Evolutionary conservation across 2,113 vertebrate species (phyloP).

Genomic region (Cepphus grylle): DNA sequence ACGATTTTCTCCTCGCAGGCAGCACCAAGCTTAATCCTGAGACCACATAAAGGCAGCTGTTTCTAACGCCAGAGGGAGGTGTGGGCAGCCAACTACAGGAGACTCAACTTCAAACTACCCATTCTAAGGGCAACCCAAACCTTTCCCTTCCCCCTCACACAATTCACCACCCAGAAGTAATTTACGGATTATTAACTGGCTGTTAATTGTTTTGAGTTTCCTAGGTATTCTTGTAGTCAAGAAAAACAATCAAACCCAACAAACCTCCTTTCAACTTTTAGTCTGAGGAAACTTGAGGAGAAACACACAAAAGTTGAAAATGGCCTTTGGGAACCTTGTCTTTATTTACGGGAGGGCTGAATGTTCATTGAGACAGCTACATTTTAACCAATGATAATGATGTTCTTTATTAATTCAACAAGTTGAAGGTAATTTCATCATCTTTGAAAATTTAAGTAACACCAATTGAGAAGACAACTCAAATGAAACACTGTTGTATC

Average conservation of each 20-base stretch:
- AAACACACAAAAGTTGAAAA: background rate
- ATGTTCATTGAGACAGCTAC: background rate
- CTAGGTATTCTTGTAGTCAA: background rate
- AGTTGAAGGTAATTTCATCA: background rate
- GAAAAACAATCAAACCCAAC: background rate
- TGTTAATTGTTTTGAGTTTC: background rate
- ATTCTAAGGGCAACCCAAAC: background rate
- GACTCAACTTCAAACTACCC: background rate
- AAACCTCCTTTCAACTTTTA: background rate
- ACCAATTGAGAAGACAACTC: background rate
- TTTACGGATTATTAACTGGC: background rate
- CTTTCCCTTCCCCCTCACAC: background rate
- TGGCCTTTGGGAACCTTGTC: background rate
- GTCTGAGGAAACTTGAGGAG: background rate
- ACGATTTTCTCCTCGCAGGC: background rate
- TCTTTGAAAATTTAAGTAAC: background rate
- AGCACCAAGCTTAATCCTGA: background rate
- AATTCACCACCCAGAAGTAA: background rate
- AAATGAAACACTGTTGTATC: background rate
- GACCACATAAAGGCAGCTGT: constrained; percentile 29
- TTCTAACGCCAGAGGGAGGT: constrained; percentile 32
- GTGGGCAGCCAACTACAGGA: background rate
- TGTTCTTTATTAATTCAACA: background rate
- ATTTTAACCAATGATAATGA: background rate
- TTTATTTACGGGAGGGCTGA: background rate